Evolutionary conservation across 2,113 vertebrate genomes (phyloP), one percentile per base, ranked within the genome.

Genomic region (Neoarius graeffei): DNA sequence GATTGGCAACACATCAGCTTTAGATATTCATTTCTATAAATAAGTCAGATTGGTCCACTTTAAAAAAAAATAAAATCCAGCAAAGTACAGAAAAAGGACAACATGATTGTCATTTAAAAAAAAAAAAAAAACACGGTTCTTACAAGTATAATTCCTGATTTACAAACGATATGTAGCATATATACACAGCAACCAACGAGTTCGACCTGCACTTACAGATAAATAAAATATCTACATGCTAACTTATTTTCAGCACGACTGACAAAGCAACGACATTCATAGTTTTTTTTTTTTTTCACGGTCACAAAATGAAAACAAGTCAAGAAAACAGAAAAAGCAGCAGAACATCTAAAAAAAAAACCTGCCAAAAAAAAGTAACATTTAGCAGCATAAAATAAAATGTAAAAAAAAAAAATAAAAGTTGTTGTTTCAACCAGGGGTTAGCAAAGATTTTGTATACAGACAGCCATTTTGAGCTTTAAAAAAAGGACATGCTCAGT

Each of bases 81-180:
- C 57, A 20, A 23, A 91, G n/a, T 54, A 48, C 5, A 90, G 69
- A 56, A 88, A 5, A 27, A 20, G 86, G 83, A 52, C 48, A 13
- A 2, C 2, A 59, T 76, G 30, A 30, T 59, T 56, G 7, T 50
- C 7, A 86, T 77, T 91, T 0, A 11, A 7, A 54, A 10, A 10
- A 54, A 92, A 91, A 91, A 87, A 84, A 84, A 91, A 88, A 89
- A 25, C 1, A 17, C 0, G 27, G 71, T 76, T 88, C 76, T 82
- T 73, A 14, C 86, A 92, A 84, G 89, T 66, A 57, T 66, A 20
- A 60, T 85, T 57, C 17, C 11, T 81, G 79, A 66, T 64, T 71
- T 67, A 7, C 15, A 76, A 4, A 73, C 23, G 4, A 5, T 42
- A 42, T 42, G 42, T 3, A 52, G 74, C 7, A 5, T 23, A 23